phyloP scores from a whole-genome alignment of 2,888 invertebrate species.

The Tipula vernalis region DNA sequence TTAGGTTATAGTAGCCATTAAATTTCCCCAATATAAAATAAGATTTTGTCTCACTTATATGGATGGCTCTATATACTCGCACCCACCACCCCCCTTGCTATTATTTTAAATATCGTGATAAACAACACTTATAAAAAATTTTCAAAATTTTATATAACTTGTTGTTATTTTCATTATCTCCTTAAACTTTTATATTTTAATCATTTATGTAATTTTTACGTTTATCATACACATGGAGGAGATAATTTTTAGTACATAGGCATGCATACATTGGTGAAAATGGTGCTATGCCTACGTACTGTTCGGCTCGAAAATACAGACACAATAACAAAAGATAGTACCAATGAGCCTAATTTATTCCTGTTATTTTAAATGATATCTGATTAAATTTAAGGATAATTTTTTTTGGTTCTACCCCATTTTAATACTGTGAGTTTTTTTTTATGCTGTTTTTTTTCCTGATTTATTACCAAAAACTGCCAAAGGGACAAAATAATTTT shows the following conservation, averaged over 20 bases:
- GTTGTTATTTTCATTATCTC: neutral
- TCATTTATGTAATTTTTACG: slow-evolving; percentile 4
- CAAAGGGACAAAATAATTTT: slow-evolving; percentile 1
- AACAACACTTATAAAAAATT: neutral
- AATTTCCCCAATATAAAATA: neutral
- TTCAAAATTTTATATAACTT: neutral
- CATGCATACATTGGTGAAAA: neutral
- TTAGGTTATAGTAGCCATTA: neutral
- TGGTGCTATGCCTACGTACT: neutral
- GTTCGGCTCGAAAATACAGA: too few species aligned
- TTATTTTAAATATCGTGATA: neutral
- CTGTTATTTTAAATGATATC: slow-evolving; percentile 4
- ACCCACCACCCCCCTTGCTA: neutral
- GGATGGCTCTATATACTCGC: neutral
- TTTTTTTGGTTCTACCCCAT: neutral
- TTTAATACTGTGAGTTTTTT: neutral
- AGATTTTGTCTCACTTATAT: neutral
- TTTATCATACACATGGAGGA: neutral
- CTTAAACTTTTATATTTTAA: neutral
- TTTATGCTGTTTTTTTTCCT: neutral
- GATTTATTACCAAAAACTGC: slow-evolving; percentile 4
- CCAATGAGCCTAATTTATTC: slow-evolving; percentile 4
- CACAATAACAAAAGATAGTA: neutral
- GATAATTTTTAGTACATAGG: neutral
- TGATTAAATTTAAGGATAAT: neutral